Evolutionary conservation across 2,113 vertebrate species (phyloP), one percentile per base, ranked within the genome.

Genomic region (Lepidothrix coronata): DNA sequence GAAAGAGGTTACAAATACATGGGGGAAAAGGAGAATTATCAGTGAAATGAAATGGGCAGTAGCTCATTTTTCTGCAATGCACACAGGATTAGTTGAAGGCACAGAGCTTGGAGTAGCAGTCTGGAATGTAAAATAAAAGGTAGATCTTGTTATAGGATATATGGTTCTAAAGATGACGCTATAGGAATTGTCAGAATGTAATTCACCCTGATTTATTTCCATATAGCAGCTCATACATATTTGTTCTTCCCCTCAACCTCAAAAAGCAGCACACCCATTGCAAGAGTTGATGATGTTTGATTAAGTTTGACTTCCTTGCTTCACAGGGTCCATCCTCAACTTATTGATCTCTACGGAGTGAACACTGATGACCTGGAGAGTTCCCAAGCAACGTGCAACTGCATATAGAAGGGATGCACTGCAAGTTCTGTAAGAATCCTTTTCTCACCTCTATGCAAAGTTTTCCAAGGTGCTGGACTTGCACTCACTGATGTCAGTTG

Each of bases 331-430:
- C 98, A 99, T 94, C 98, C 98, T 63, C 96, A 97, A 48, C 98
- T 99, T 63, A 98, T 99, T 89, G 95, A 90, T 87, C 97, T 99
- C 58, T 99, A 98, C 85, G 98, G 99, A 82, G 95, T 82, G 86
- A 97, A 92, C 84, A 88, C 96, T 15, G 98, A 98, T 95, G 98
- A 98, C 87, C 93, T 97, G 43, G 98, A 98, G 93, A 97, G 97
- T 67, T 82, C 89, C 57, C 98, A 97, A 89, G 96, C 91, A 81
- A 98, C 95, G 1, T 98, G 98, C 92, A 98, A 85, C 93, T 99
- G 98, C 96, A 97, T 98, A 82, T 98, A 97, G 95, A 82, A 90
- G 39, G 85, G 79, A 81, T 70, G 6, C 37, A 8, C 35, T 85
- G 76, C 52, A 68, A 67, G 73, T 75, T 57, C 67, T 54, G 12